Base-by-base conservation (phyloP, 2,113 vertebrate species). In the Phaethon lepturus region DNA sequence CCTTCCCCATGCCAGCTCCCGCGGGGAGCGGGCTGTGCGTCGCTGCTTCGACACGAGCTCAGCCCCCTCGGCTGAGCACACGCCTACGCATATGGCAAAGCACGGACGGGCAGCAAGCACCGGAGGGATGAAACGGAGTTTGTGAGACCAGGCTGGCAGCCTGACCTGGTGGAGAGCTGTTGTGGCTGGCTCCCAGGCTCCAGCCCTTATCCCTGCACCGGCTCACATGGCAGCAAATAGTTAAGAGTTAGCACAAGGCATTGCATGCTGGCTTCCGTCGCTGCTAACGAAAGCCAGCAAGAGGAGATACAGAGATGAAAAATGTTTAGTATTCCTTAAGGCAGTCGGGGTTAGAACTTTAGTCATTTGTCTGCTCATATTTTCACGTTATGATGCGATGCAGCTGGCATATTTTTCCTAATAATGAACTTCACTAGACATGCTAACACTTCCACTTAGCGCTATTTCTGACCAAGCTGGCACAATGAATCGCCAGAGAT, bases 321-420 rank as follows among this genome's bases (percentile, higher is more conserved):
- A 81, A 83, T 93, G 94, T 76, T 91, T 79, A 78, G 91, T 85
- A 94, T 94, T 97, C 94, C 66, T 83, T 22, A 40, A 88, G 69
- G n/a, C 92, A 90, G 40, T 18, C 16, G 2, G 49, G 83, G 93
- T 79, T 77, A 94, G 96, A 97, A 91, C 83, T 90, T 90, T 24
- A 71, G 83, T 88, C 90, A 84, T 96, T 97, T 94, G 86, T 93
- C 97, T 97, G 95, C 90, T 97, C 77, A 9, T 93, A 83, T 96
- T 94, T 94, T 79, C 81, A 17, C 92, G 96, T 91, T 96, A 90
- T 63, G 79, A 59, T 92, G 66, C 8, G 17, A 68, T 95, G 92
- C 86, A 91, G 94, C 80, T 97, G 91, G 59, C 93, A 80, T 87
- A 71, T 64, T 56, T 94, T 92, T 96, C 95, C 94, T 79, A 87